phyloP scores from a whole-genome alignment of 2,888 invertebrate species.

The Octodonta nipae region DNA sequence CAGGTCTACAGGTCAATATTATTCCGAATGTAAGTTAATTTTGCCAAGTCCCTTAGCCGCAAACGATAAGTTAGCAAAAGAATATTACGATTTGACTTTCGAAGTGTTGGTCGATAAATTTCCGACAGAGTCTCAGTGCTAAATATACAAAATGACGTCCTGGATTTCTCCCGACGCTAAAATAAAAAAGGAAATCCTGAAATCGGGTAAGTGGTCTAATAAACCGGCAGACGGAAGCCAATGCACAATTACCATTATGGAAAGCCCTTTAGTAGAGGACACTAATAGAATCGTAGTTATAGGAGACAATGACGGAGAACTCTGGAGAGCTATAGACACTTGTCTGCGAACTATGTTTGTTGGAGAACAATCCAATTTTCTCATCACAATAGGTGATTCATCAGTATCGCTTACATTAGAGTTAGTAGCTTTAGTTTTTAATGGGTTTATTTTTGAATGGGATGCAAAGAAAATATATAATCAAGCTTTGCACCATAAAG shows the following conservation, averaged over 20 bases:
- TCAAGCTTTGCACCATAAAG: conserved; percentile 36
- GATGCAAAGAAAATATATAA: conserved; percentile 32
- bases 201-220: conserved; percentile 21
- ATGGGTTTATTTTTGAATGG: conserved; percentile 36
- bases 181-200: conserved; percentile 27
- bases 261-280: conserved; percentile 17
- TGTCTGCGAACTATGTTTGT: conserved; percentile 37
- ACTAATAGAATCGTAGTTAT: conserved; percentile 23
- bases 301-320: conserved; percentile 35
- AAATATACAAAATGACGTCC: conserved; percentile 12
- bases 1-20: conserved; percentile 30
- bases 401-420: conserved; percentile 26
- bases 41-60: conserved; percentile 26
- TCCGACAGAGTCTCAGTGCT: conserved; percentile 30
- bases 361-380: conserved; percentile 37
- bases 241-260: conserved; percentile 26
- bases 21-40: conserved; percentile 28
- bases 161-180: conserved; percentile 29
- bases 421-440: conserved; percentile 30
- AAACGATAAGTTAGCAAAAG: conserved; percentile 24
- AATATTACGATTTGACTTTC: conserved; percentile 29
- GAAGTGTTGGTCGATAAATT: conserved; percentile 27
- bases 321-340: conserved; percentile 38
- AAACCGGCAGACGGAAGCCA: conserved; percentile 31
- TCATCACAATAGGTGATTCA: conserved; percentile 27